Evolutionary conservation across 2,113 vertebrate species (phyloP).

Genomic region (Choloepus hoffmanni): DNA sequence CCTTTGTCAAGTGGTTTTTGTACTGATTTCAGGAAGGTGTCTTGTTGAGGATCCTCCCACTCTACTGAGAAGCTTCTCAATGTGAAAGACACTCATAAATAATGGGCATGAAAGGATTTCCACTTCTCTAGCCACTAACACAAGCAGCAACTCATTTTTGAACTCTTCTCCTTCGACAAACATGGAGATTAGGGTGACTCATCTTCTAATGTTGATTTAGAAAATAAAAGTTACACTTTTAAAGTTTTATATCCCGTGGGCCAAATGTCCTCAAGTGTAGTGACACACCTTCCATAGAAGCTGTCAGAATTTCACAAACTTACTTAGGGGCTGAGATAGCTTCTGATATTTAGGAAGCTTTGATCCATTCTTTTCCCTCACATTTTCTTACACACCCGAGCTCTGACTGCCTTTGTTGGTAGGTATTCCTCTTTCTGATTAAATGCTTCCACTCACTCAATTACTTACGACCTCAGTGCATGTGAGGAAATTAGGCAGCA

Average conservation of each 20-base stretch:
- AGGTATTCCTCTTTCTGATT: slow-evolving; percentile 7
- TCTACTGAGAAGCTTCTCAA: background rate
- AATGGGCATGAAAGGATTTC: background rate
- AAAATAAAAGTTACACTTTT: slow-evolving; percentile 28
- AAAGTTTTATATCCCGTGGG: slow-evolving; percentile 10
- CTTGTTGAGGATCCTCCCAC: background rate
- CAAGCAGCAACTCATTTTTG: background rate
- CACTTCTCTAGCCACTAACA: background rate
- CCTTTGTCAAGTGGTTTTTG: background rate
- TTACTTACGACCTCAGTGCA: background rate
- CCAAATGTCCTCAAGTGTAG: slow-evolving; percentile 20
- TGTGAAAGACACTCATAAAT: background rate
- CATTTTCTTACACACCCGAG: background rate
- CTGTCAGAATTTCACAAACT: slow-evolving; percentile 41
- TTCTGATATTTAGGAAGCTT: slow-evolving; percentile 45
- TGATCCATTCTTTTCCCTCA: background rate
- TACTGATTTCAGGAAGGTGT: background rate
- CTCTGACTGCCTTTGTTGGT: background rate
- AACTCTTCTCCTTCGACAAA: slow-evolving; percentile 56
- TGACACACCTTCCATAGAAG: slow-evolving; percentile 52
- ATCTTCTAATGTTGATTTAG: slow-evolving; percentile 24
- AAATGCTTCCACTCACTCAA: background rate
- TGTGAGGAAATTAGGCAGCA: background rate
- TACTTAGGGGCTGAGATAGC: background rate
- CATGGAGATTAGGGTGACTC: slow-evolving; percentile 16